phyloP scores from a whole-genome alignment of 2,797 vertebrate genomes.

The Squalus acanthias region DNA sequence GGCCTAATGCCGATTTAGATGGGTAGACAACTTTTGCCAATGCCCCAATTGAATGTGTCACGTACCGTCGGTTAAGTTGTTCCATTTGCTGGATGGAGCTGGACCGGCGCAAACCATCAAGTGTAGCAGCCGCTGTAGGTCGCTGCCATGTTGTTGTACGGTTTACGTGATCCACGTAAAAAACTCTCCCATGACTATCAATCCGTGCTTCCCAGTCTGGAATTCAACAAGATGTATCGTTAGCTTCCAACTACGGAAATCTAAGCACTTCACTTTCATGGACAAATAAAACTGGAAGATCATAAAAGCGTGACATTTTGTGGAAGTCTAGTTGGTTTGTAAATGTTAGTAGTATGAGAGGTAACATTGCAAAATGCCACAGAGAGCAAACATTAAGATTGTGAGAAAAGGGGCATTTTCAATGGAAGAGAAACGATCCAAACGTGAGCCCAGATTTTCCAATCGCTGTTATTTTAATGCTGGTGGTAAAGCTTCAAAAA shows the following conservation, averaged over 20 bases:
- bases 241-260: not conserved
- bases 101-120: conserved; percentile 74
- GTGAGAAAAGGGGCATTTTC: not conserved
- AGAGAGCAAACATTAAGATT: not conserved
- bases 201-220: conserved; percentile 96
- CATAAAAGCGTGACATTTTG: not conserved
- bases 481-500: not conserved
- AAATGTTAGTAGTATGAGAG: not conserved
- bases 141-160: conserved; percentile 94
- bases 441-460: not conserved
- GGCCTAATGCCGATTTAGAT: not conserved
- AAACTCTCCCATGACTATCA: conserved; percentile 91
- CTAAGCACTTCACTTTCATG: not conserved
- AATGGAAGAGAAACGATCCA: not conserved
- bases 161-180: conserved; percentile 94
- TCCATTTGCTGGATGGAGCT: conserved; percentile 95
- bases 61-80: conserved; percentile 89
- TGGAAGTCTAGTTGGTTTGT: not conserved
- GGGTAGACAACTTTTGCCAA: not conserved
- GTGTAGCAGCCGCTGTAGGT: conserved; percentile 72
- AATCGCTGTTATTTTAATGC: not conserved
- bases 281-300: not conserved
- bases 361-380: not conserved
- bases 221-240: conserved; percentile 42
- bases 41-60: conserved; percentile 15